phyloP scores from a whole-genome alignment of 2,113 vertebrate species.

The Hystrix brachyura region DNA sequence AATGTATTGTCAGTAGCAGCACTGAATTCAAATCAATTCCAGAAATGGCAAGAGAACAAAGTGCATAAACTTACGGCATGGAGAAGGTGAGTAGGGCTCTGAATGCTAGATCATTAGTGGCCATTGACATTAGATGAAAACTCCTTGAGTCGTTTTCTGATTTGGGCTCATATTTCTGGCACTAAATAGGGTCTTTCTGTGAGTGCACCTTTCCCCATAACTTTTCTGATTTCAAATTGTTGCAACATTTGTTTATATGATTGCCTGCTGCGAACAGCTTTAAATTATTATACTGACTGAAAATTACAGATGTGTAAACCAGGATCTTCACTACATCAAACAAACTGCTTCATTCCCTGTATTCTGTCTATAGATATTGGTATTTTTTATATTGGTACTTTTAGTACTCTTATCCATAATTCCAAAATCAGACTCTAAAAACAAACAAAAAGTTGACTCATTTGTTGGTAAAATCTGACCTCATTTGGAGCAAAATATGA shows the following conservation, averaged over 20 bases:
- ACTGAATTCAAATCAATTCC: constrained; percentile 55
- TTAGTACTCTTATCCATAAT: constrained; percentile 20
- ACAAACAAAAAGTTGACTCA: neutral
- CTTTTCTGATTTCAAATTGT: constrained; percentile 45
- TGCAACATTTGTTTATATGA: neutral
- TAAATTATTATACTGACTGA: constrained; percentile 7
- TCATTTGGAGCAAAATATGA: neutral
- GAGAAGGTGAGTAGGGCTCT: neutral
- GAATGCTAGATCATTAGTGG: constrained; percentile 20
- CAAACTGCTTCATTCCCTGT: neutral
- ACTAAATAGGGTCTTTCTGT: neutral
- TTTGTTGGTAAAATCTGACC: constrained; percentile 34
- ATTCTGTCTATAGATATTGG: neutral
- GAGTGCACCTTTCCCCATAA: neutral
- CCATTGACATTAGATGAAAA: neutral
- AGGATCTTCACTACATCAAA: neutral
- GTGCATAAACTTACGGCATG: constrained; percentile 37
- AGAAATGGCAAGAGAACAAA: constrained; percentile 12
- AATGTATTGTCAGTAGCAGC: neutral
- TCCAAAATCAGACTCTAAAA: constrained; percentile 16
- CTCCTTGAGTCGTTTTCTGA: constrained; percentile 39
- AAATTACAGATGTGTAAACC: constrained; percentile 6
- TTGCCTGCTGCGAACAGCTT: neutral
- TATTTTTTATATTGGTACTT: neutral
- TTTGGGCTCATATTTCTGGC: constrained; percentile 10